These are phyloP conservation scores for Eudemis profundana DNA, from an alignment of 2,888 invertebrate species.

Conservation along the genomic window DNA sequence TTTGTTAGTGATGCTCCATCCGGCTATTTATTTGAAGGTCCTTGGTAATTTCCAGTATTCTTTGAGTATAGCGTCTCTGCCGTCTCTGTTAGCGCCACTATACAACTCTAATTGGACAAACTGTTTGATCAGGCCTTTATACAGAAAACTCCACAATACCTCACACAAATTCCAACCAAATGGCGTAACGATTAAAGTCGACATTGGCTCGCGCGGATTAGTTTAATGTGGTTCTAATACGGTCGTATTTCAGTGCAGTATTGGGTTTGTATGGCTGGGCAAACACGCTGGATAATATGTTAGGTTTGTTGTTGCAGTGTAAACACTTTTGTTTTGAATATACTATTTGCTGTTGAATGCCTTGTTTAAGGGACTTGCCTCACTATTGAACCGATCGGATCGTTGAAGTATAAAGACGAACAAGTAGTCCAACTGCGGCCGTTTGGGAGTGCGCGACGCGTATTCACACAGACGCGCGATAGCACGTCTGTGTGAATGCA, in stretches of 20 bases:
- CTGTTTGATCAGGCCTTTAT: conserved; percentile 59
- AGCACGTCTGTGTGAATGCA: too few species aligned
- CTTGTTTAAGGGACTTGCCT: not conserved
- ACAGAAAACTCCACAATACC: conserved; percentile 33
- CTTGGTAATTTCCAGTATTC: conserved; percentile 14
- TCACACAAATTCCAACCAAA: not conserved
- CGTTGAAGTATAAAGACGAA: too few species aligned
- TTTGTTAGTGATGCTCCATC: too few species aligned
- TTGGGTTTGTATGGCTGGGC: conserved; percentile 21
- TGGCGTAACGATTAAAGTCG: not conserved
- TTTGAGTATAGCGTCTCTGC: conserved; percentile 48
- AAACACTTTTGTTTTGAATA: conserved; percentile 24
- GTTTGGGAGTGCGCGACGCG: too few species aligned
- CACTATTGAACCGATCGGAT: too few species aligned
- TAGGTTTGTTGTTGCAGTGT: conserved; percentile 4
- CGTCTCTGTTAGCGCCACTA: conserved; percentile 54
- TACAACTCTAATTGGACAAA: conserved; percentile 60
- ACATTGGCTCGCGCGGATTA: not conserved
- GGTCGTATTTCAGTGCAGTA: conserved; percentile 17
- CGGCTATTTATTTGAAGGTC: too few species aligned
- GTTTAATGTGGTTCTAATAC: conserved; percentile 29
- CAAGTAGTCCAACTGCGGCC: too few species aligned
- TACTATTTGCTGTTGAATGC: conserved; percentile 2
- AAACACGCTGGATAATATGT: conserved; percentile 21
- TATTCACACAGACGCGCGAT: too few species aligned